These are phyloP conservation scores for Drosophila mayri DNA, from an alignment of 1,140 invertebrate genomes.

Conservation along the genomic window DNA sequence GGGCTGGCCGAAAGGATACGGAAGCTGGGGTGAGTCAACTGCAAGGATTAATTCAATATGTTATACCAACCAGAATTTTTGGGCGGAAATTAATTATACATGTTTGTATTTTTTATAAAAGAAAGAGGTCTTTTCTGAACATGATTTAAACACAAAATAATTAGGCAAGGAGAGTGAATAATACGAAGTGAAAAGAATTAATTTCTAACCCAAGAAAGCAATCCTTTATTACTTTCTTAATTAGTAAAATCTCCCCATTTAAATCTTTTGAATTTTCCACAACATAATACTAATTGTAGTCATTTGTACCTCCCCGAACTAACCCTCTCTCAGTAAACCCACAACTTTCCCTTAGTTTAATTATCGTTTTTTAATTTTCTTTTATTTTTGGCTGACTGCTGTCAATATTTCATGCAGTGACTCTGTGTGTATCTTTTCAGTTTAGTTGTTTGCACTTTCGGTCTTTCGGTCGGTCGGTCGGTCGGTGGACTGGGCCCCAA, in stretches of 20 bases:
- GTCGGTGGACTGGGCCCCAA: slow-evolving; percentile 23
- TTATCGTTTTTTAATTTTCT: slow-evolving; percentile 23
- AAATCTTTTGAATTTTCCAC: neutral
- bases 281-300: neutral
- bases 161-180: neutral
- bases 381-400: slow-evolving; percentile 27
- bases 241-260: neutral
- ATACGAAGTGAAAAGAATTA: neutral
- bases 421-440: slow-evolving; percentile 55
- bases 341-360: slow-evolving; percentile 54
- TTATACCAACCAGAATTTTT: neutral
- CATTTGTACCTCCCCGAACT: neutral
- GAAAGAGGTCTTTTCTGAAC: neutral
- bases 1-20: neutral
- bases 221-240: neutral
- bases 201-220: neutral
- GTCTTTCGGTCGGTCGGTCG: slow-evolving; percentile 26
- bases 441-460: slow-evolving; percentile 48
- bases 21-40: neutral
- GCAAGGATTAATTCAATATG: neutral
- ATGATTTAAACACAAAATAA: neutral
- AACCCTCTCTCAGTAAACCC: neutral
- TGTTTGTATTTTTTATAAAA: neutral
- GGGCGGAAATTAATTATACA: neutral
- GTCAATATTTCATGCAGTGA: slow-evolving; percentile 60